Base-by-base conservation (phyloP, 2,113 vertebrate species). In the Hepsetus odoe region DNA sequence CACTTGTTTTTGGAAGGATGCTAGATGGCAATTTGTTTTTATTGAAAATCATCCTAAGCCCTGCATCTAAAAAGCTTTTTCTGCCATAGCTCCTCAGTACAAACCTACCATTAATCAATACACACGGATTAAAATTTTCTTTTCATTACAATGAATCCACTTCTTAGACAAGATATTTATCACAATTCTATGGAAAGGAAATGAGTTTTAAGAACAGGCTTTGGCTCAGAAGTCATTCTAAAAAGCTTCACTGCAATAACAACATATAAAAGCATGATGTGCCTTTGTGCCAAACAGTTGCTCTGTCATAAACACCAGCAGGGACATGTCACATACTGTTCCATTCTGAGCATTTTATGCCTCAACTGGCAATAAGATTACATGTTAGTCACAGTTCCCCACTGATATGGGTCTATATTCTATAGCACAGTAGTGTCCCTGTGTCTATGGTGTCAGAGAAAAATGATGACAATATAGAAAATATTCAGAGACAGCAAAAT, bases 311-410 rank as follows among this genome's bases (percentile, higher is more conserved):
- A 59, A 30, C 55, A 61, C 14, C 76, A 51, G 55, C 40, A 20
- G 26, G 58, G 7, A 40, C 12, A 46, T 71, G 56, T 71, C 76
- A 46, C 38, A 70, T 49, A 42, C 55, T 70, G 18, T 49, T 77
- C 55, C 22, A 59, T 38, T 46, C 26, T 28, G 58, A 5, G 22
- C 5, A 73, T 61, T 9, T 3, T 59, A 26, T 59, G 35, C 35
- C 24, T n/a, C 42, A n/a, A 59, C 58, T 61, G 9, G 8, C 40
- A 13, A 67, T 33, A 24, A 44, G 70, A 59, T 58, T 42, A 64
- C 26, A 5, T 8, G 16, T 72, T 65, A 42, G 69, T 79, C 59
- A 72, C 77, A 59, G 70, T 80, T 74, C 14, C 58, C 62, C 49
- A 69, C 24, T 59, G 16, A 44, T 26, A 20, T 16, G 12, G 28